Percentiles rank a stretch among this genome's conserved stretches.
phyloP scores from a whole-genome alignment of 2,888 invertebrate species.

The Sisyra nigra region DNA sequence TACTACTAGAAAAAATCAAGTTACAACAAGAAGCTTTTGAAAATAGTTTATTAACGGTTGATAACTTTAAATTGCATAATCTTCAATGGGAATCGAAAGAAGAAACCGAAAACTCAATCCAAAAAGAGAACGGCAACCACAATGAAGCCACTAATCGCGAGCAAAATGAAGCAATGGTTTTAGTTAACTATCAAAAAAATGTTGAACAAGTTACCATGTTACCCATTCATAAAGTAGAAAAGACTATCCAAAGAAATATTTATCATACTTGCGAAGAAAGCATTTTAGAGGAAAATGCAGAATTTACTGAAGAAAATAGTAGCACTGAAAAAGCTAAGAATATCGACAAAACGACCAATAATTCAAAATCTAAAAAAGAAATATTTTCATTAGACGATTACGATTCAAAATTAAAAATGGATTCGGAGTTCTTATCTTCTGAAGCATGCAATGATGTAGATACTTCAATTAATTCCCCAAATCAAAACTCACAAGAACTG shows the following conservation, averaged over 20 bases:
- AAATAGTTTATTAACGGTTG: conserved; percentile 4
- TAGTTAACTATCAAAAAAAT: not conserved
- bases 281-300: not conserved
- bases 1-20: conserved; percentile 12
- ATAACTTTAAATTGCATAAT: conserved; percentile 10
- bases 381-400: conserved; percentile 7
- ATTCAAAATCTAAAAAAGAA: not conserved
- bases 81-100: conserved; percentile 15
- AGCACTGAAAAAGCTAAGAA: not conserved
- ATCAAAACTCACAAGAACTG: not conserved
- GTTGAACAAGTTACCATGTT: not conserved
- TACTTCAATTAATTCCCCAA: not conserved
- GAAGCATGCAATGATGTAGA: conserved; percentile 1
- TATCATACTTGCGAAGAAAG: not conserved
- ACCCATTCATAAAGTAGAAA: not conserved
- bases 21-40: conserved; percentile 13
- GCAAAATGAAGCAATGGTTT: too few species aligned
- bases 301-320: not conserved
- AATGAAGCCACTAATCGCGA: not conserved
- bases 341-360: not conserved
- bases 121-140: conserved; percentile 4
- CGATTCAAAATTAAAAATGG: conserved; percentile 6
- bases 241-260: not conserved
- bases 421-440: conserved; percentile 6
- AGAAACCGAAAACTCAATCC: conserved; percentile 1